These are phyloP conservation scores for Trachelus tabidus DNA, from an alignment of 2,888 invertebrate species.

Conservation along the genomic window DNA sequence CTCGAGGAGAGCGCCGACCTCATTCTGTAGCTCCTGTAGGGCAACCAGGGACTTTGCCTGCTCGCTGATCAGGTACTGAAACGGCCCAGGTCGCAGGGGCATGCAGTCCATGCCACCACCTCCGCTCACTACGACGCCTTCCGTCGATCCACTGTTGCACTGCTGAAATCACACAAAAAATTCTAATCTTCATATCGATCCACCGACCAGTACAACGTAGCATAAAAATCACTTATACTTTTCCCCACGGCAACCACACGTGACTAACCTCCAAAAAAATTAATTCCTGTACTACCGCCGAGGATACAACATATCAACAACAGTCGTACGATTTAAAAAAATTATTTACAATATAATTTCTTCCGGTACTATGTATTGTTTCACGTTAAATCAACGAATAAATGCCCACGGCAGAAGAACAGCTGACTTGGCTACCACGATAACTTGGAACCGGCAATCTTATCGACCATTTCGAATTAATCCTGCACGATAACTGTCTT, in stretches of 20 bases:
- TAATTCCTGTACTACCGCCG: too few relatives aligned
- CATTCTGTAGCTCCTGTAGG: slow-evolving; percentile 92
- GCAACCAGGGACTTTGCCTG: slow-evolving; percentile 89
- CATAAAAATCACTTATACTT: neutral
- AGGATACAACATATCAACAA: too few relatives aligned
- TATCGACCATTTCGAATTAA: neutral
- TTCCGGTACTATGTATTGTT: neutral
- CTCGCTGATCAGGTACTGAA: slow-evolving; percentile 87
- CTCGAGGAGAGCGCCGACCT: slow-evolving; percentile 90
- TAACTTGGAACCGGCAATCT: neutral
- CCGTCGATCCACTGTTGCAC: slow-evolving; percentile 58
- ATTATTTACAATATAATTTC: neutral
- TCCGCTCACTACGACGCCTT: slow-evolving; percentile 35
- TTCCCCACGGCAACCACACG: neutral
- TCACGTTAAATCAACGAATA: neutral
- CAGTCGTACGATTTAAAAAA: too few relatives aligned
- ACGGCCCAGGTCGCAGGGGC: slow-evolving; percentile 81
- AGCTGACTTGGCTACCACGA: neutral
- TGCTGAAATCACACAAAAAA: slow-evolving; percentile 40
- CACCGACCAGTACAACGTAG: neutral
- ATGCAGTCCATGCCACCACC: slow-evolving; percentile 82
- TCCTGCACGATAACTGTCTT: neutral
- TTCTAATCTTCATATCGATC: neutral
- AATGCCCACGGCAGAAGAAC: neutral
- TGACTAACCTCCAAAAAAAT: neutral